Evolutionary conservation across 2,797 vertebrate genomes (phyloP).

Genomic region (Lycodopsis pacificus): DNA sequence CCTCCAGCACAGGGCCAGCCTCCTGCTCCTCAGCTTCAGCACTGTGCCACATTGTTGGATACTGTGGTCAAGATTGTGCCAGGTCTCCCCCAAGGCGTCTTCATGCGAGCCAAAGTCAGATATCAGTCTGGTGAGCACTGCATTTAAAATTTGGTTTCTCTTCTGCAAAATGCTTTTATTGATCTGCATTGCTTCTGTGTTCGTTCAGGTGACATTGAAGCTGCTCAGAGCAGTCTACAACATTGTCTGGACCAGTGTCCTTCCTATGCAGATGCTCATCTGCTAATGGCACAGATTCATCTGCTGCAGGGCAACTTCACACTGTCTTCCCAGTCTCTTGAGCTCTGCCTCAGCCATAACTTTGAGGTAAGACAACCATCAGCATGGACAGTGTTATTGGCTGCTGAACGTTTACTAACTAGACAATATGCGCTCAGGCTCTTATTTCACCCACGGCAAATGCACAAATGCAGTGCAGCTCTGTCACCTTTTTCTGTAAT

Average conservation of each 20-base stretch:
- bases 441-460: neutral
- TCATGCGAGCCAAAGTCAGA: conserved; percentile 92
- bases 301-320: conserved; percentile 90
- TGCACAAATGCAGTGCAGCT: neutral
- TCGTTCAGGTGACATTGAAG: conserved; percentile 88
- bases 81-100: conserved; percentile 91
- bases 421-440: neutral
- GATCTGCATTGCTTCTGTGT: conserved; percentile 2
- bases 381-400: conserved; percentile 7
- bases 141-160: conserved; percentile 5
- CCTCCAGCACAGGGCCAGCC: conserved; percentile 88
- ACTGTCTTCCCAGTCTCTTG: conserved; percentile 92
- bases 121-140: conserved; percentile 90
- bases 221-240: conserved; percentile 89
- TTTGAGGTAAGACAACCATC: conserved; percentile 89
- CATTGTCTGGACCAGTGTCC: conserved; percentile 92
- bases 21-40: conserved; percentile 88
- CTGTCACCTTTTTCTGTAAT: neutral
- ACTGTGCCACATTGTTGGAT: conserved; percentile 91
- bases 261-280: conserved; percentile 91
- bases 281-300: conserved; percentile 97
- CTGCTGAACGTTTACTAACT: conserved; percentile 1
- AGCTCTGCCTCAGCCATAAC: conserved; percentile 95
- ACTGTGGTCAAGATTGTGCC: conserved; percentile 92
- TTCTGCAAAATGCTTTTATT: neutral